Percentiles rank a stretch among this genome's conserved stretches.
phyloP scores from a whole-genome alignment of 2,888 invertebrate species.

The Chironomus riparius region DNA sequence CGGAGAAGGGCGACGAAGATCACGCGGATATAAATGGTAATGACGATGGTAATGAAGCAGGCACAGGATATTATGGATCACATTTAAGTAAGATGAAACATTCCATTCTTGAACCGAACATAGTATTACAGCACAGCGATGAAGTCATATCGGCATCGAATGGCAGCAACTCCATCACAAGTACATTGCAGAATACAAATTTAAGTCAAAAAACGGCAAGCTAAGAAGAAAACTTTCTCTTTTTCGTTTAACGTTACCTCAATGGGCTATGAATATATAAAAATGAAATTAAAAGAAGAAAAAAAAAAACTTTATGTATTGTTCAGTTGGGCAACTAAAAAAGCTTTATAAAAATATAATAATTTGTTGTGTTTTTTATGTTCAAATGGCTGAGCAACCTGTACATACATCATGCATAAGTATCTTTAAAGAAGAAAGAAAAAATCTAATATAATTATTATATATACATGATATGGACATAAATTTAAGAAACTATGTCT shows the following conservation, averaged over 20 bases:
- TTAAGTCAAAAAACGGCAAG: constrained; percentile 21
- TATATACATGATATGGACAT: background rate
- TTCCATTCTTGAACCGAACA: constrained; percentile 33
- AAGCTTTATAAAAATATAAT: background rate
- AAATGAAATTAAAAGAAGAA: background rate
- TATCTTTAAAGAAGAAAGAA: background rate
- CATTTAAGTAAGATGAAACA: constrained; percentile 28
- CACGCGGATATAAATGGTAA: constrained; percentile 27
- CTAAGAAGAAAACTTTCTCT: constrained; percentile 20
- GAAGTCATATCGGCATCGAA: constrained; percentile 15
- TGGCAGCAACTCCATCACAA: constrained; percentile 11
- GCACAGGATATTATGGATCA: constrained; percentile 30
- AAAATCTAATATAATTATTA: background rate
- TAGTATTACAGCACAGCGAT: constrained; percentile 26
- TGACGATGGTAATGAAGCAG: constrained; percentile 32
- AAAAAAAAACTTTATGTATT: background rate
- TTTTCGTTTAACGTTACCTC: constrained; percentile 22
- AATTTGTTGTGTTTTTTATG: background rate
- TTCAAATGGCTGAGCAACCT: constrained; percentile 10
- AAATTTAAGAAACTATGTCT: background rate
- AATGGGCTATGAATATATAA: constrained; percentile 14
- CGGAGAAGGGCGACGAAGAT: constrained; percentile 17
- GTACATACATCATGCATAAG: constrained; percentile 1
- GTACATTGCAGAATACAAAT: constrained; percentile 12
- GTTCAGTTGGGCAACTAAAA: background rate